A percentile compares a stretch with the other conserved stretches of the same genome.
These are phyloP conservation scores for Beaufortia kweichowensis DNA, from an alignment of 2,113 vertebrate genomes.

Conservation along the genomic window DNA sequence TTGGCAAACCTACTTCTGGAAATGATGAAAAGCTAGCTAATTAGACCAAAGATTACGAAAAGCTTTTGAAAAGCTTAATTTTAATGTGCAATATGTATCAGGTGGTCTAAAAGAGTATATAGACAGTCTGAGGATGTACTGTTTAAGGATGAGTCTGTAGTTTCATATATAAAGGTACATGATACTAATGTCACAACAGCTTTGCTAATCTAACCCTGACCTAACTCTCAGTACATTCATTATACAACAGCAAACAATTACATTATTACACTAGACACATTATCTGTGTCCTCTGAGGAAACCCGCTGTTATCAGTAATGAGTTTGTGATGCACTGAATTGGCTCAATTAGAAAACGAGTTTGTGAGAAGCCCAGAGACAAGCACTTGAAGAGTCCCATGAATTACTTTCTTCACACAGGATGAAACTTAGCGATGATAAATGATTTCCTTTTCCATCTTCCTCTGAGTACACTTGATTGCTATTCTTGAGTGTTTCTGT, in stretches of 20 bases:
- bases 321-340: conserved; percentile 31
- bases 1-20: not conserved
- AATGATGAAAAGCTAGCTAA: no score
- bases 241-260: conserved; percentile 29
- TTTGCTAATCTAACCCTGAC: conserved; percentile 7
- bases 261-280: conserved; percentile 33
- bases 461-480: not conserved
- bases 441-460: not conserved
- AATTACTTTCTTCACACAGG: not conserved
- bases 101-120: no score
- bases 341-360: conserved; percentile 32
- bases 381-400: not conserved
- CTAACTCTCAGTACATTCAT: conserved; percentile 16
- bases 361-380: not conserved
- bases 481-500: not conserved
- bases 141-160: no score
- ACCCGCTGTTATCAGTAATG: conserved; percentile 25
- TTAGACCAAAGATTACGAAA: no score
- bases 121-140: no score
- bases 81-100: no score
- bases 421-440: not conserved
- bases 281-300: conserved; percentile 25
- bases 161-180: not conserved
- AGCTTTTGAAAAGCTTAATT: no score
- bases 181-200: not conserved